Evolutionary conservation across 2,113 vertebrate genomes (phyloP).

Genomic region (Noctilio leporinus): DNA sequence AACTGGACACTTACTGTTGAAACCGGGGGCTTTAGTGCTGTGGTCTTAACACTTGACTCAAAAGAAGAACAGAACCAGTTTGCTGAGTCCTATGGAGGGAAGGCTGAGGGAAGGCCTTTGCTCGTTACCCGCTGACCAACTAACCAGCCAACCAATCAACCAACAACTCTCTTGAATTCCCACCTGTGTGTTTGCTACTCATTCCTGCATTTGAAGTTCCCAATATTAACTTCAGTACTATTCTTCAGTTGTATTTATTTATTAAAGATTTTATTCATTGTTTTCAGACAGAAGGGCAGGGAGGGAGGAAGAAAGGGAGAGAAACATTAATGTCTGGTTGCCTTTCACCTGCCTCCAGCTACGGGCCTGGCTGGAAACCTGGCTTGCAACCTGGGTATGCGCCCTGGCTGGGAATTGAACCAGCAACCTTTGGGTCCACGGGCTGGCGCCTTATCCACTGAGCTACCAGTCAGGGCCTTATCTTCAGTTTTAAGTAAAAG

Average conservation of each 20-base stretch:
- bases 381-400: too few relatives aligned
- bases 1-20: background rate
- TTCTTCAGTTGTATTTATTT: too few relatives aligned
- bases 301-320: too few relatives aligned
- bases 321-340: too few relatives aligned
- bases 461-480: too few relatives aligned
- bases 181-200: background rate
- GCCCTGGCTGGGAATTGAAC: too few relatives aligned
- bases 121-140: background rate
- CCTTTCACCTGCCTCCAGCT: too few relatives aligned
- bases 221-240: background rate
- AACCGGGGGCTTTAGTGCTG: background rate
- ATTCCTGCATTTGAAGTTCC: background rate
- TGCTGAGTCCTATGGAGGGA: background rate
- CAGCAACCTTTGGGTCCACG: too few relatives aligned
- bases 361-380: too few relatives aligned
- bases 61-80: background rate
- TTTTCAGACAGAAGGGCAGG: too few relatives aligned
- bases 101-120: background rate
- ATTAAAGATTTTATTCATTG: too few relatives aligned
- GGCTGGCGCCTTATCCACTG: too few relatives aligned
- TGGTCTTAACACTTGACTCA: background rate
- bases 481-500: background rate
- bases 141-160: background rate
- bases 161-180: background rate